Base-by-base conservation (phyloP, 2,113 vertebrate species). In the Lampris incognitus region DNA sequence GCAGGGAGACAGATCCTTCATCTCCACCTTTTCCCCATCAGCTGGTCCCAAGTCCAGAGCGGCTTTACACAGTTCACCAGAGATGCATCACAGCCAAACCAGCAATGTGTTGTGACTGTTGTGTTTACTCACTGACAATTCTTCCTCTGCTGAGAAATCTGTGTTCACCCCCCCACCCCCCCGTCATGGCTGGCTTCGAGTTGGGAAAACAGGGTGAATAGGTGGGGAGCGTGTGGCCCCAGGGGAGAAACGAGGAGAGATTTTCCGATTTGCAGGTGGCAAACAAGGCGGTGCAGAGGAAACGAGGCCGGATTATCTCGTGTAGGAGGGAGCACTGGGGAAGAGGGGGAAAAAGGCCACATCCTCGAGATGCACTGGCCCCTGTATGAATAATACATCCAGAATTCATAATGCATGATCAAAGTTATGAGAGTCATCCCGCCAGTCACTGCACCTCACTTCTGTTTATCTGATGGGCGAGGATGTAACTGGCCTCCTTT, bases 361-460 rank as follows among this genome's bases (percentile, higher is more conserved):
- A 74, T 89, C 83, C 49, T 81, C 64, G 3, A 87, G 87, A 76
- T 74, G 42, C 67, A 72, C 72, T 82, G 80, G 72, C 76, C 50
- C 68, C 60, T 3, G 2, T 68, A 87, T 90, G 66, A 93, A 91
- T 92, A 90, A 91, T 81, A 79, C 55, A 92, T 88, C 24, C 48
- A 65, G 79, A 87, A 91, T 92, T 83, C 71, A 91, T 87, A 89
- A 90, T 89, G 74, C 74, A 91, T 89, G 85, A 89, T 87, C 78
- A 92, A 87, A 90, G 82, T 91, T 87, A 84, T 85, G 74, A 76
- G 66, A 74, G 71, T 72, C 76, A 85, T 72, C 67, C 75, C 62
- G 78, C 77, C 84, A 87, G 83, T 85, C 87, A 88, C 71, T 57
- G 65, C 57, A 60, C 9, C 72, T 85, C 81, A 84, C 76, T 72